Percentiles rank a stretch among this genome's conserved stretches.
Conservation (phyloP, 2,113 vertebrate genomes). For the Pavo muticus region DNA sequence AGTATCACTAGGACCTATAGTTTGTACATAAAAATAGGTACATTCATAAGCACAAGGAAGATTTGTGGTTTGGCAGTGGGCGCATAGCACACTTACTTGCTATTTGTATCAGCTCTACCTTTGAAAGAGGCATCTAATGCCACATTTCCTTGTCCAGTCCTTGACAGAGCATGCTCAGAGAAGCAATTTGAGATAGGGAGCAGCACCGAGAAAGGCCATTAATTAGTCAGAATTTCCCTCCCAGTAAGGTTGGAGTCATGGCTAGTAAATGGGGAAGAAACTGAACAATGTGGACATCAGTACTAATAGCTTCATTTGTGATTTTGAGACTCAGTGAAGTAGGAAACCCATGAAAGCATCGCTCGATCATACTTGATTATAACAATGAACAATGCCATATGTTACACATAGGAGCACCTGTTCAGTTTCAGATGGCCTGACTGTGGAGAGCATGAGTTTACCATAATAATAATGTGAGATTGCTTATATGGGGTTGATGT, state of each 20-base stretch:
- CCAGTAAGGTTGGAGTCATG: neutral
- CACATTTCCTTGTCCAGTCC: neutral
- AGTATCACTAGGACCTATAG: neutral
- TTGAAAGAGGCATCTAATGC: neutral
- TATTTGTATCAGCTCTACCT: neutral
- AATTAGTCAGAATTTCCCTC: neutral
- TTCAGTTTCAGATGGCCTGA: neutral
- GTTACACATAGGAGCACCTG: neutral
- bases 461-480: neutral
- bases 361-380: neutral
- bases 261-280: neutral
- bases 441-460: neutral
- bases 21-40: no score
- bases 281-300: neutral
- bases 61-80: neutral
- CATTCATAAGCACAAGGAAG: neutral
- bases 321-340: constrained; percentile 23
- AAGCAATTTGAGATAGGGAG: neutral
- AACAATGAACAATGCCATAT: neutral
- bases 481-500: neutral
- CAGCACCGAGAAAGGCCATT: neutral
- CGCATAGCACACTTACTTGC: neutral
- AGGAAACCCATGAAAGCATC: neutral
- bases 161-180: neutral
- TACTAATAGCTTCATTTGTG: neutral